Evolutionary conservation across 1,140 invertebrate species (phyloP).

Genomic region (Trichoplusia ni): DNA sequence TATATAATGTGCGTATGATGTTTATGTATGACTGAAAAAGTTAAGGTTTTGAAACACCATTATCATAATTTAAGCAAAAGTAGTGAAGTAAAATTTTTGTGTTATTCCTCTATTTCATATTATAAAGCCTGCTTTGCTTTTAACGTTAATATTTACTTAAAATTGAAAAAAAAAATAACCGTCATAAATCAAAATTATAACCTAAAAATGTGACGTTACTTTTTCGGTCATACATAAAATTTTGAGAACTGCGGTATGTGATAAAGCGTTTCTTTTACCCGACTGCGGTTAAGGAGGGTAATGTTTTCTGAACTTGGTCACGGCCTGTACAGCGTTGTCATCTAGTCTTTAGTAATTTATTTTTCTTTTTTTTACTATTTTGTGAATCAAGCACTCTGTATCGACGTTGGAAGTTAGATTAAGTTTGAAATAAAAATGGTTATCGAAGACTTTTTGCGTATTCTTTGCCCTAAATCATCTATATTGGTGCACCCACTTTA

Average conservation of each 20-base stretch:
- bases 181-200: too few relatives aligned
- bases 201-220: too few relatives aligned
- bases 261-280: constrained; percentile 56
- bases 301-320: constrained; percentile 47
- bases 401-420: constrained; percentile 68
- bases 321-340: constrained; percentile 68
- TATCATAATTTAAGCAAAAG: neutral
- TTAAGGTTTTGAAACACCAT: neutral
- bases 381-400: constrained; percentile 51
- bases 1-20: constrained; percentile 9
- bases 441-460: constrained; percentile 48
- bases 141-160: too few relatives aligned
- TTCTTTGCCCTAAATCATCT: constrained; percentile 20
- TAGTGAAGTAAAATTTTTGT: neutral
- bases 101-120: too few relatives aligned
- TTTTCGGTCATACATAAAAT: constrained; percentile 3
- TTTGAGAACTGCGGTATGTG: constrained; percentile 40
- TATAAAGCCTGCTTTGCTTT: too few relatives aligned
- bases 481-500: too few relatives aligned
- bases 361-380: constrained; percentile 50
- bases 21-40: constrained; percentile 5
- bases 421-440: constrained; percentile 78
- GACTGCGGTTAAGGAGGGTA: too few relatives aligned
- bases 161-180: too few relatives aligned
- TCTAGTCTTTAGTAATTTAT: constrained; percentile 77